Conservation (phyloP, 2,888 invertebrate species). For the Tachina fera region DNA sequence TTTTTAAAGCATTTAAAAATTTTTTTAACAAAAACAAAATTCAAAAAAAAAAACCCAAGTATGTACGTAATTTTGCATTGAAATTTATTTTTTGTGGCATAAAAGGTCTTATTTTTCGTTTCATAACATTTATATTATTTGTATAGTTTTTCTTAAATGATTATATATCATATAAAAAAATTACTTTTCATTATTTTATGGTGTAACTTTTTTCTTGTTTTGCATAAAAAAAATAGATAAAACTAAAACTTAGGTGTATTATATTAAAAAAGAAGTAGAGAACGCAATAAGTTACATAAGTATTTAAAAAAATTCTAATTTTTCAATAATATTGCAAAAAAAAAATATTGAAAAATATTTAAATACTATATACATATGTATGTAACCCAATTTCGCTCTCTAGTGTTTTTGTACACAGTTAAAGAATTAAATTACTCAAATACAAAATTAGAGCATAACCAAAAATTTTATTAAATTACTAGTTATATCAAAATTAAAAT, state of each 20-base stretch:
- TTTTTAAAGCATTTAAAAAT: constrained; percentile 4
- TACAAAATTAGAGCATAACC: too few species aligned
- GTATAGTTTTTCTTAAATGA: neutral
- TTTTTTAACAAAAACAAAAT: constrained; percentile 1
- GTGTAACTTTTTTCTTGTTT: neutral
- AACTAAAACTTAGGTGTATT: neutral
- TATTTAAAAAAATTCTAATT: neutral
- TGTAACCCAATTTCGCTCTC: neutral
- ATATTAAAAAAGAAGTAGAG: neutral
- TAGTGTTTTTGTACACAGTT: neutral
- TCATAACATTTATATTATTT: neutral
- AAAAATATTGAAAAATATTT: neutral
- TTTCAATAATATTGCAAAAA: neutral
- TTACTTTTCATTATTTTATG: neutral
- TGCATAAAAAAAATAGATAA: neutral
- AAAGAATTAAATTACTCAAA: neutral
- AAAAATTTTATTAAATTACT: too few species aligned
- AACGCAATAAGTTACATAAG: neutral
- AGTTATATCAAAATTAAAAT: neutral
- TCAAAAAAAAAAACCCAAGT: neutral
- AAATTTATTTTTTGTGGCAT: constrained; percentile 35
- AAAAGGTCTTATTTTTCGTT: neutral
- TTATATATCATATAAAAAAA: neutral
- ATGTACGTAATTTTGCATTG: constrained; percentile 69
- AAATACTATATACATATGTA: neutral